A percentile compares a stretch with the other conserved stretches of the same genome.
These are phyloP conservation scores for Gonioctena quinquepunctata DNA, from an alignment of 1,140 invertebrate genomes.

Conservation along the genomic window DNA sequence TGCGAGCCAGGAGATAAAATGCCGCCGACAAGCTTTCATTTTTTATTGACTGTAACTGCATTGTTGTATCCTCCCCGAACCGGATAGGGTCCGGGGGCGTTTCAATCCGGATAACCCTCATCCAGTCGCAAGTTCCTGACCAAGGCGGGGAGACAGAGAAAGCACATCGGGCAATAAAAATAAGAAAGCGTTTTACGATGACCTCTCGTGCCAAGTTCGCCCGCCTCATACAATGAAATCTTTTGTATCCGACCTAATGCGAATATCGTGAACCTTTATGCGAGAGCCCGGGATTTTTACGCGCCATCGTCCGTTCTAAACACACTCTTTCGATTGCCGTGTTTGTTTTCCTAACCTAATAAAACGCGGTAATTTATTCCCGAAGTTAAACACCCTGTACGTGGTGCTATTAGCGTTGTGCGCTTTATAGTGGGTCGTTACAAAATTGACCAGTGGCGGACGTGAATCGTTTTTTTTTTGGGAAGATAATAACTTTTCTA, in stretches of 20 bases:
- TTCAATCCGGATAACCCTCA: too few relatives aligned
- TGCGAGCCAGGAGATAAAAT: too few relatives aligned
- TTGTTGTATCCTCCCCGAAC: too few relatives aligned
- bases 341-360: neutral
- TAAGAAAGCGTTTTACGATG: neutral
- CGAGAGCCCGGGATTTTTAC: neutral
- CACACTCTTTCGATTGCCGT: neutral
- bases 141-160: too few relatives aligned
- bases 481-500: too few relatives aligned
- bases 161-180: neutral
- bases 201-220: neutral
- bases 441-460: too few relatives aligned
- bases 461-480: too few relatives aligned
- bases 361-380: neutral
- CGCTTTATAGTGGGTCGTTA: neutral
- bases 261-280: neutral
- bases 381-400: neutral
- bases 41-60: too few relatives aligned
- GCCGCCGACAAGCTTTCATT: too few relatives aligned
- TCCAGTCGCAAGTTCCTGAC: too few relatives aligned
- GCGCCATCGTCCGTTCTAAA: neutral
- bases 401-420: neutral
- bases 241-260: neutral
- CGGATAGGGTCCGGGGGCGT: too few relatives aligned
- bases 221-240: conserved; percentile 1